These are phyloP conservation scores for Pavo muticus DNA, from an alignment of 2,113 vertebrate genomes.

Conservation along the genomic window DNA sequence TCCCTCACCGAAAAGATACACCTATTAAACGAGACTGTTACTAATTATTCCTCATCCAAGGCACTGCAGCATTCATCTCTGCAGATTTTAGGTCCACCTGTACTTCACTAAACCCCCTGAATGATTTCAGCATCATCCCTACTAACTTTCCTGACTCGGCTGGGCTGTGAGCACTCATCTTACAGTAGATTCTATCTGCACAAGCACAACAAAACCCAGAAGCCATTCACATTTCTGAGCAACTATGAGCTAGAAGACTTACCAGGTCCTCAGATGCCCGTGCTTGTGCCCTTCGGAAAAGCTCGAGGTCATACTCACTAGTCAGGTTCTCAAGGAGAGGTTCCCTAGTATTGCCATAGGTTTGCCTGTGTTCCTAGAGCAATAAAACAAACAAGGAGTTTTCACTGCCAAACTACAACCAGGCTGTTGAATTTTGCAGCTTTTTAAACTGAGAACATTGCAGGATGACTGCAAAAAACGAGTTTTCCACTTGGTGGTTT, in stretches of 20 bases:
- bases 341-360: slow-evolving; percentile 91
- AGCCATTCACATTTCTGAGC: neutral
- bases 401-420: neutral
- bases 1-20: neutral
- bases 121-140: rapidly evolving
- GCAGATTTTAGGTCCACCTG: neutral
- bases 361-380: slow-evolving; percentile 92
- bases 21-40: neutral
- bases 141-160: neutral
- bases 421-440: neutral
- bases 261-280: slow-evolving; percentile 98
- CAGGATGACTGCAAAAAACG: neutral
- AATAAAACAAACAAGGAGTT: rapidly evolving
- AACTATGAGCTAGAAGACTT: slow-evolving; percentile 4
- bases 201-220: neutral
- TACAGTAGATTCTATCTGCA: too few species aligned
- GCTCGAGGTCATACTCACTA: slow-evolving; percentile 97
- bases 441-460: neutral
- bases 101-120: neutral
- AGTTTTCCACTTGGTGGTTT: rapidly evolving
- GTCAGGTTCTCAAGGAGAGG: slow-evolving; percentile 98
- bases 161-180: neutral
- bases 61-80: neutral
- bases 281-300: slow-evolving; percentile 97
- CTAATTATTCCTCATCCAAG: neutral